Evolutionary conservation across 2,888 invertebrate species (phyloP).

Genomic region (Nipponacmea schrenckii): DNA sequence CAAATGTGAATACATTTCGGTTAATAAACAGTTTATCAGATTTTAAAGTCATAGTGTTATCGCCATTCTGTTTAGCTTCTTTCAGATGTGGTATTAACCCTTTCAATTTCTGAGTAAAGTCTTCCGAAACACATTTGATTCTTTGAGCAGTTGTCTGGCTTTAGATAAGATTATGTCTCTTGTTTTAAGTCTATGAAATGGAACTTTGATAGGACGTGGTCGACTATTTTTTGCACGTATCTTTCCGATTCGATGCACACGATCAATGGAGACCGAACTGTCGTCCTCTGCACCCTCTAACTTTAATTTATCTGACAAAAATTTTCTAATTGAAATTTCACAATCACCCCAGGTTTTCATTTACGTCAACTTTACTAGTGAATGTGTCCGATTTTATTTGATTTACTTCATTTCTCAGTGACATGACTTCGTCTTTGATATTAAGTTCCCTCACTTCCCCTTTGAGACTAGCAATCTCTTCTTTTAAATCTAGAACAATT

Average conservation of each 20-base stretch:
- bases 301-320: neutral
- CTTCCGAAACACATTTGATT: conserved; percentile 3
- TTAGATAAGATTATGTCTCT: neutral
- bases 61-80: neutral
- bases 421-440: neutral
- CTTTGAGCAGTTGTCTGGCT: conserved; percentile 5
- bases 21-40: conserved; percentile 1
- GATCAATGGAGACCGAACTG: neutral
- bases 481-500: conserved; percentile 7
- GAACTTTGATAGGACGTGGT: neutral
- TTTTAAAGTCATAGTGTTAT: neutral
- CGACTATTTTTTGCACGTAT: neutral
- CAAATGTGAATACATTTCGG: neutral
- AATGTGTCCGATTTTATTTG: neutral
- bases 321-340: neutral
- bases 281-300: neutral
- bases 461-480: conserved; percentile 2
- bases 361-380: neutral
- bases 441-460: conserved; percentile 2
- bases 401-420: conserved; percentile 5
- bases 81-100: neutral
- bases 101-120: neutral
- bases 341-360: conserved; percentile 1
- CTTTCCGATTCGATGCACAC: neutral
- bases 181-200: conserved; percentile 1